These are phyloP conservation scores for Melangyna quadrimaculata DNA, from an alignment of 2,888 invertebrate genomes.

Conservation along the genomic window DNA sequence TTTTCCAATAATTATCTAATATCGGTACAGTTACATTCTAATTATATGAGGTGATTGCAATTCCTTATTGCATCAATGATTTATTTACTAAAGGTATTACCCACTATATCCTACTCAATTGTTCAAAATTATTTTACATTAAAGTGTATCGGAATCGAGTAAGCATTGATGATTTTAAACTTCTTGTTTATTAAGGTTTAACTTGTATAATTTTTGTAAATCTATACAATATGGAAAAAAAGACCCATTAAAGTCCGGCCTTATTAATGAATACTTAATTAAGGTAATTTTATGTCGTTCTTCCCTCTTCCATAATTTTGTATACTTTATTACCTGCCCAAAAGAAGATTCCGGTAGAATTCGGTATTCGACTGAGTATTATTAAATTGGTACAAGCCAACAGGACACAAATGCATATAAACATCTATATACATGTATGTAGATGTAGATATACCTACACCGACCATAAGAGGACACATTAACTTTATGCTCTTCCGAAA, in stretches of 20 bases:
- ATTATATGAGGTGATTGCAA: neutral
- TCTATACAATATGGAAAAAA: neutral
- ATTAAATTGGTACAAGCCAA: slow-evolving; percentile 19
- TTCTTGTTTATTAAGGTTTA: neutral
- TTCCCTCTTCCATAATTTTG: slow-evolving; percentile 14
- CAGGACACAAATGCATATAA: neutral
- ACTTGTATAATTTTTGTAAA: neutral
- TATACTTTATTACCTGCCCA: neutral
- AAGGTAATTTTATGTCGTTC: slow-evolving; percentile 17
- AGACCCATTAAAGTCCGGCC: neutral
- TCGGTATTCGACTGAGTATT: slow-evolving; percentile 6
- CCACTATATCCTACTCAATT: neutral
- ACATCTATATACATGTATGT: neutral
- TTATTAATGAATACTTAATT: slow-evolving; percentile 29
- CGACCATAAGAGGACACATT: slow-evolving; percentile 25
- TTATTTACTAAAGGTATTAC: neutral
- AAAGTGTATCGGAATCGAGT: neutral
- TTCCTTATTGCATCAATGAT: neutral
- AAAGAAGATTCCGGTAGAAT: slow-evolving; percentile 33
- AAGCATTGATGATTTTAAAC: neutral
- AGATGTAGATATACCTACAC: neutral
- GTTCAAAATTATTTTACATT: neutral
- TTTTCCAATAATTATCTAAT: too few relatives aligned
- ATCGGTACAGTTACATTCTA: too few relatives aligned
- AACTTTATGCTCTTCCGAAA: slow-evolving; percentile 62